Evolutionary conservation across 2,113 vertebrate species (phyloP), one percentile per base, ranked within the genome.

Genomic region (Stomatorhinus ivindoensis): DNA sequence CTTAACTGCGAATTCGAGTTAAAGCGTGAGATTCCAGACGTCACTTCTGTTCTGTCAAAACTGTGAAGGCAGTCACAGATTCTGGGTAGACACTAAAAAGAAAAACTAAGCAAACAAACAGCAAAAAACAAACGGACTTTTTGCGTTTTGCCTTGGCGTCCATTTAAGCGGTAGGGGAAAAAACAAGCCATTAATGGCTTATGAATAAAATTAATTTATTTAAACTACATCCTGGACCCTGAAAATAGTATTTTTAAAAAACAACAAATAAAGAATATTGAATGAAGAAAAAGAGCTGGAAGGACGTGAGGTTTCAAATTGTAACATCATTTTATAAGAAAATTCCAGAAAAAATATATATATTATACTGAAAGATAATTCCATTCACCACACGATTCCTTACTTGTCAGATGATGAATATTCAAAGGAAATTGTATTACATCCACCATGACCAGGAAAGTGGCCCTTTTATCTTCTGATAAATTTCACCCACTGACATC

Each of bases 11-110:
- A 89, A 73, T 88, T 89, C 83, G 51, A 89, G 61, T 87, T 89
- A 90, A 93, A 93, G 91, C 46, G 61, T 92, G 90, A 90, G 89
- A 55, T 80, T 50, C 86, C 91, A 90, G 91, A 92, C 35, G 47
- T 53, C 35, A 44, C 50, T 31, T 83, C 35, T 83, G 31, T 82
- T 88, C 61, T 87, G 85, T 87, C 46, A 88, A 90, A 82, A 83
- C 86, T 90, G 48, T 21, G 50, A 80, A 39, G 35, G 35, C 69
- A 55, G 58, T 87, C 61, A 86, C 15, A 80, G 73, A 39, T 80
- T 42, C 73, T 19, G 17, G 10, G 82, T 3, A 89, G 87, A 73
- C 27, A 55, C 51, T 27, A 87, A 53, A 86, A 84, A 24, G 42
- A 42, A 21, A 85, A n/a, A 17, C 44, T n/a, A 47, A 85, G 46